A percentile compares a stretch with the other conserved stretches of the same genome.
phyloP scores from a whole-genome alignment of 2,797 vertebrate genomes.

The Gastrophryne carolinensis region DNA sequence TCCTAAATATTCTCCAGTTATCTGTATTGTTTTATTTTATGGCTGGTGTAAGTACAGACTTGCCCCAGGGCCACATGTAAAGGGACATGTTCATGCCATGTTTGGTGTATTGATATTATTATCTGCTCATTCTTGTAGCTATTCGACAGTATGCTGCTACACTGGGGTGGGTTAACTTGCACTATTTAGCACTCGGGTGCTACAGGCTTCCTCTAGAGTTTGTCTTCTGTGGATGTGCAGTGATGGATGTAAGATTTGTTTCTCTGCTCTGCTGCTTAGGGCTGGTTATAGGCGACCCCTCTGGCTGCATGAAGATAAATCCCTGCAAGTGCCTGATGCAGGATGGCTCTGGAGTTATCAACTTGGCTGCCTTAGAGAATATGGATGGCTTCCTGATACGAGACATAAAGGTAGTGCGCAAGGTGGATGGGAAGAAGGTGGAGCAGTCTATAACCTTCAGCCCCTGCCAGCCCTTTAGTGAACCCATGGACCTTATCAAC shows the following conservation, averaged over 20 bases:
- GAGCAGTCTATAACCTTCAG: constrained; percentile 68
- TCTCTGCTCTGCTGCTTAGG: not conserved
- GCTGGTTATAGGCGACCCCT: not conserved
- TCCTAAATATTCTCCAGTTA: no score
- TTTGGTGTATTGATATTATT: no score
- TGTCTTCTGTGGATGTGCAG: not conserved
- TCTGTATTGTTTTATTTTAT: no score
- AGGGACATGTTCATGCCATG: no score
- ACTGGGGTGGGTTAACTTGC: not conserved
- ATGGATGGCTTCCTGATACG: constrained; percentile 62
- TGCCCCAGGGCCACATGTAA: no score
- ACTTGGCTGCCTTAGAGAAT: constrained; percentile 65
- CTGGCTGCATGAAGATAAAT: constrained; percentile 71
- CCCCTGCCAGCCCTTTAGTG: constrained; percentile 69
- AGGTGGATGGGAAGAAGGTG: not conserved
- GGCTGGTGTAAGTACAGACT: no score
- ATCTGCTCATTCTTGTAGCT: not conserved
- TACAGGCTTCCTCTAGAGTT: not conserved
- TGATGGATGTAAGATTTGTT: not conserved
- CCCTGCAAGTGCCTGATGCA: constrained; percentile 74
- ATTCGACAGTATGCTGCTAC: not conserved
- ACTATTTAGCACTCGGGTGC: constrained; percentile 39
- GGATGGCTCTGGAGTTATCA: constrained; percentile 71
- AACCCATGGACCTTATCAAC: constrained; percentile 59
- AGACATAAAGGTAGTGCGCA: constrained; percentile 41